A percentile compares a stretch with the other conserved stretches of the same genome.
These are phyloP conservation scores for Notiomystis cincta DNA, from an alignment of 2,113 vertebrate species.

Conservation along the genomic window DNA sequence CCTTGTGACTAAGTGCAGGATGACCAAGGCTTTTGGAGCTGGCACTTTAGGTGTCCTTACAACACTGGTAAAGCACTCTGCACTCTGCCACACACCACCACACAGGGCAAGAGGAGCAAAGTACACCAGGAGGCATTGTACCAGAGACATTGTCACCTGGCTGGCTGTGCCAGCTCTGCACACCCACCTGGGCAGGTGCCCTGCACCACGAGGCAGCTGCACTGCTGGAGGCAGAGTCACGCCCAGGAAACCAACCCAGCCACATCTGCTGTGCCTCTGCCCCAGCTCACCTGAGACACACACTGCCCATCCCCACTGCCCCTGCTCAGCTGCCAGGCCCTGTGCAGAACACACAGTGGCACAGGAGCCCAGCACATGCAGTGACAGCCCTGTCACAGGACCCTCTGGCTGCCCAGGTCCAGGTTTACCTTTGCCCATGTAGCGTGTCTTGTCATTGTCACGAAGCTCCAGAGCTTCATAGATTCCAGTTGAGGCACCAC, in stretches of 20 bases:
- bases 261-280: background rate
- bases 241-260: background rate
- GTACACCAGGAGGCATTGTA: fast-evolving
- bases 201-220: background rate
- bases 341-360: fast-evolving
- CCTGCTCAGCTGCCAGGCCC: background rate
- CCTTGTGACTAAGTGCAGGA: background rate
- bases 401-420: background rate
- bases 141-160: fast-evolving
- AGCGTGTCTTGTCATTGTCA: constrained; percentile 97
- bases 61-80: background rate
- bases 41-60: background rate
- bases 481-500: constrained; percentile 95
- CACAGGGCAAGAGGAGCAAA: background rate
- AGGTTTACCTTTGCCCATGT: constrained; percentile 89
- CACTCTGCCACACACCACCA: background rate
- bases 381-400: fast-evolving
- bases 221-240: background rate
- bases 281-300: fast-evolving
- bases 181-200: background rate
- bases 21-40: background rate
- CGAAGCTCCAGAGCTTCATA: constrained; percentile 97
- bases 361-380: background rate
- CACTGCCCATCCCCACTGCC: background rate
- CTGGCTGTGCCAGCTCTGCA: background rate